Base-by-base conservation (phyloP, 2,888 invertebrate genomes). In the Lydus trimaculatus region DNA sequence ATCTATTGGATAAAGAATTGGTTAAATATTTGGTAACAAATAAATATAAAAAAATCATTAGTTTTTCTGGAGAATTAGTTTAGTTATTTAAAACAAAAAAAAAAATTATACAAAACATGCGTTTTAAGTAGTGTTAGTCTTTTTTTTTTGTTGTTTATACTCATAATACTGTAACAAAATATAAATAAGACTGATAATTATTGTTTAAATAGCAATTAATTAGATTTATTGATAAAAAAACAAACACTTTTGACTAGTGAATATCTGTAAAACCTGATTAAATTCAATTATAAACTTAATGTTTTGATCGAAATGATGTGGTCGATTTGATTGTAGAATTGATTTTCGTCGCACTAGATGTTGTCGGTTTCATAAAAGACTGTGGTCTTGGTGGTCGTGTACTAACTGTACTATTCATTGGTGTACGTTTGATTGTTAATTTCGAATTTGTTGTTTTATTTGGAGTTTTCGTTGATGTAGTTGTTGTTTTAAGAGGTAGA, bases 341-440 rank as follows among this genome's bases (percentile, higher is more conserved):
- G 65, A 66, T 71, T 68, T 94, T 93, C 63, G 94, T 94, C 33
- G 91, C 89, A 73, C 95, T 95, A 11, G 95, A 92, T 31, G 95
- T 91, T 0, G 96, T 96, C 0, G 95, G 95, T 79, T 94, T 89
- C 95, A 96, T 95, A 81, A 95, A 95, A n/a, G 82, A 87, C 84
- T 77, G 78, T 25, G 82, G 82, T 62, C 86, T 85, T 25, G 87
- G 83, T 8, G 83, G 81, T 71, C 75, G 79, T 58, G 73, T 76
- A 62, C 75, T 66, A 83, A 84, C 72, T 81, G 75, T 69, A 66
- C 69, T 87, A 0, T 89, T 87, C 7, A 88, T 88, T 72, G 87
- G 87, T 8, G 87, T 87, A 71, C 87, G 86, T 0, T 87, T 87
- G 0, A 86, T 86, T 15, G 87, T 87, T 61, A 66, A 61, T 65